phyloP scores from a whole-genome alignment of 2,113 vertebrate genomes.

The Gadus chalcogrammus region DNA sequence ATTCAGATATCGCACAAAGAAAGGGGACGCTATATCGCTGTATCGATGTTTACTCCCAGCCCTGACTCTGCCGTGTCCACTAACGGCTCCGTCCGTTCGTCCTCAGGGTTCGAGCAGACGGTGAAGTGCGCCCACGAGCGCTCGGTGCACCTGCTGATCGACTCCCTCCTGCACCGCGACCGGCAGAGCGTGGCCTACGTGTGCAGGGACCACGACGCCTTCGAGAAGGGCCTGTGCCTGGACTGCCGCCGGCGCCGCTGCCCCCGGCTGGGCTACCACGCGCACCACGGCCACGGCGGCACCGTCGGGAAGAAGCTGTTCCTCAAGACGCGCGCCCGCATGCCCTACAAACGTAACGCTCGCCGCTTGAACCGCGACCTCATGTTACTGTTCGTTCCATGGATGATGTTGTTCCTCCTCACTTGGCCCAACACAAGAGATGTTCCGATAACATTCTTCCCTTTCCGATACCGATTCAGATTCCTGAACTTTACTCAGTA shows the following conservation, averaged over 20 bases:
- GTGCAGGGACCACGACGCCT: conserved; percentile 81
- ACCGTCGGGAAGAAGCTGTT: conserved; percentile 77
- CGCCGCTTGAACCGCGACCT: too few relatives aligned
- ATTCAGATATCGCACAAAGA: too few relatives aligned
- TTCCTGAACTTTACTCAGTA: too few relatives aligned
- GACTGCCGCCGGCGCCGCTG: conserved; percentile 85
- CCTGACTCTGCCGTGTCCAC: neutral
- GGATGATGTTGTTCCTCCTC: too few relatives aligned
- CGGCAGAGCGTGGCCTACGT: conserved; percentile 83
- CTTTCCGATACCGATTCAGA: too few relatives aligned
- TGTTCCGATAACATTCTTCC: too few relatives aligned
- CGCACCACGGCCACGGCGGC: conserved; percentile 67
- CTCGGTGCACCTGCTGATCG: conserved; percentile 90
- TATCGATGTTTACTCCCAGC: neutral
- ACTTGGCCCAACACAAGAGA: too few relatives aligned
- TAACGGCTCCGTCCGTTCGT: neutral
- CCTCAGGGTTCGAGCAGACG: conserved; percentile 82
- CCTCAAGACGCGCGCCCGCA: conserved; percentile 77
- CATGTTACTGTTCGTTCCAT: too few relatives aligned
- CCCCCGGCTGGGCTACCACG: conserved; percentile 86
- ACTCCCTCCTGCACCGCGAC: conserved; percentile 82
- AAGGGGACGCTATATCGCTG: too few relatives aligned
- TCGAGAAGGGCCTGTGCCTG: conserved; percentile 86
- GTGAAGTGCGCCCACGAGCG: conserved; percentile 94
- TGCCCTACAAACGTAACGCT: conserved; percentile 86